Evolutionary conservation across 2,797 vertebrate species (phyloP).

Genomic region (Enteromius radiatus): DNA sequence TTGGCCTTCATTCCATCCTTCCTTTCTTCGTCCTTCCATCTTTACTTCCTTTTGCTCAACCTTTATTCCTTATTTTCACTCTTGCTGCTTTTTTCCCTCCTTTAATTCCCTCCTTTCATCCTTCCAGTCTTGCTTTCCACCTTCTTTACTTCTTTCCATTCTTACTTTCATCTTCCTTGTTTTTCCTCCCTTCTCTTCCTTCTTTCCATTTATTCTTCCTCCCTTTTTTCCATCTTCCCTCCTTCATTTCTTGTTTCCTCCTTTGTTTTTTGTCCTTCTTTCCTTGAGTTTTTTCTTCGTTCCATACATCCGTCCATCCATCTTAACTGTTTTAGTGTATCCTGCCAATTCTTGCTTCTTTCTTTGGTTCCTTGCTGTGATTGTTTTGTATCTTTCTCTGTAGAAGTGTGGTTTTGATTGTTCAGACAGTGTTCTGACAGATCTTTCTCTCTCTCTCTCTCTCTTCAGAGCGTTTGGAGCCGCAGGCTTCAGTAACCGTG

Average conservation of each 20-base stretch:
- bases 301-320: neutral
- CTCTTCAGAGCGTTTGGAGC: conserved; percentile 86
- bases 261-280: neutral
- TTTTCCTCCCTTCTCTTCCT: neutral
- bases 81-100: neutral
- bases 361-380: conserved; percentile 21
- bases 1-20: neutral
- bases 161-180: neutral
- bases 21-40: neutral
- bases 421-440: neutral
- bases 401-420: neutral
- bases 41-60: neutral
- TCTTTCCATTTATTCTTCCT: neutral
- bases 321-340: neutral
- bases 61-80: neutral
- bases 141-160: neutral
- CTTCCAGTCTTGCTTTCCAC: neutral
- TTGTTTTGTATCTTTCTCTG: conserved; percentile 48
- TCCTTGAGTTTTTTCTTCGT: neutral
- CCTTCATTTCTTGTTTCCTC: neutral
- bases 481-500: conserved; percentile 86
- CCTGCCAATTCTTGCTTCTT: neutral
- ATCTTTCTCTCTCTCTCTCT: conserved; percentile 34
- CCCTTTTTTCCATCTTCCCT: neutral
- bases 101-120: neutral